phyloP scores from a whole-genome alignment of 1,140 invertebrate genomes.

The Geopemphigus sp. region DNA sequence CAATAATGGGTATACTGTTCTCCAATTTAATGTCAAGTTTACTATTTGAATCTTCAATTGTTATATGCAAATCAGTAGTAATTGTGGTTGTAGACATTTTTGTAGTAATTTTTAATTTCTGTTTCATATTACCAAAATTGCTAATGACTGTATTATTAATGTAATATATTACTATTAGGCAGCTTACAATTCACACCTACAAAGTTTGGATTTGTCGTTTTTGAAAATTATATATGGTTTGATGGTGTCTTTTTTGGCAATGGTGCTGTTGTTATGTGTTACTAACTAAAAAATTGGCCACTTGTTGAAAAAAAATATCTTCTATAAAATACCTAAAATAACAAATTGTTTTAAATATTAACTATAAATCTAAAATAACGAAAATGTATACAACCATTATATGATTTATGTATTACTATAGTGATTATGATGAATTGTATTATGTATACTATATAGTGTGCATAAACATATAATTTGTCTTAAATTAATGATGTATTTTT shows the following conservation, averaged over 20 bases:
- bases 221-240: slow-evolving; percentile 1
- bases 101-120: slow-evolving; percentile 14
- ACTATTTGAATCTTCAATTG: not conserved
- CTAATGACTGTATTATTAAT: slow-evolving; percentile 3
- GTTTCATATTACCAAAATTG: slow-evolving; percentile 1
- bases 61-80: not conserved
- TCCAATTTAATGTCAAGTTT: slow-evolving; percentile 28
- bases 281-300: slow-evolving; percentile 6
- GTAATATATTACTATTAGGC: not conserved
- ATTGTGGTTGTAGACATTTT: slow-evolving; percentile 8
- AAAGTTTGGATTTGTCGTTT: not conserved
- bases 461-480: too few relatives aligned
- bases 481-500: not conserved
- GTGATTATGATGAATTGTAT: not conserved
- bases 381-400: too few relatives aligned
- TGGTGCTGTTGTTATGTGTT: slow-evolving; percentile 28
- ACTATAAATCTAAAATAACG: not conserved
- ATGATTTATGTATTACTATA: too few relatives aligned
- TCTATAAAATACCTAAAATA: slow-evolving; percentile 12
- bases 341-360: slow-evolving; percentile 3
- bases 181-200: slow-evolving; percentile 3
- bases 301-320: slow-evolving; percentile 23
- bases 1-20: not conserved
- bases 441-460: too few relatives aligned
- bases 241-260: not conserved